These are phyloP conservation scores for Eospalax fontanierii DNA, from an alignment of 2,797 vertebrate species.

Conservation along the genomic window DNA sequence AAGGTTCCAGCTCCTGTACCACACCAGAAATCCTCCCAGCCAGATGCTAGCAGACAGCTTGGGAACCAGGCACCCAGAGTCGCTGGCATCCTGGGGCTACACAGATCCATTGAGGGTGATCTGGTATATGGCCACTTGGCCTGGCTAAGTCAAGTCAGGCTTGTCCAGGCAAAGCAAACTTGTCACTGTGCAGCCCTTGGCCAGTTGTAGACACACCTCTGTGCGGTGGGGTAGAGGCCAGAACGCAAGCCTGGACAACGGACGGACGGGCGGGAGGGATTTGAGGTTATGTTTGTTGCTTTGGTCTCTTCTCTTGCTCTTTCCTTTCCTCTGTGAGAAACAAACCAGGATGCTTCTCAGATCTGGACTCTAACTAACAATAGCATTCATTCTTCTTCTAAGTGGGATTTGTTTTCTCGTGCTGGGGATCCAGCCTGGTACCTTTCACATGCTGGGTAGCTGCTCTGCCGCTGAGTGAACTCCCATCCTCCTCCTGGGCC, in stretches of 20 bases:
- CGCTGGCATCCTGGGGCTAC: not conserved
- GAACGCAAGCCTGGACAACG: not conserved
- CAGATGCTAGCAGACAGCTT: accelerated
- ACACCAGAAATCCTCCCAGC: not conserved
- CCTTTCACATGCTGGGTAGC: not conserved
- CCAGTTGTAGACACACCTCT: not conserved
- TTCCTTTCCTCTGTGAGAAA: not conserved
- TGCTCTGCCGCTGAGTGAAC: not conserved
- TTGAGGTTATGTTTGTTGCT: not conserved
- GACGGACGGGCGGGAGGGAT: no score
- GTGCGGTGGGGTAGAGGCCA: no score
- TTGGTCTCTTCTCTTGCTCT: not conserved
- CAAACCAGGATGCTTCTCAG: not conserved
- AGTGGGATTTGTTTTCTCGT: not conserved
- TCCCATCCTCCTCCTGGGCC: not conserved
- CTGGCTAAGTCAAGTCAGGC: not conserved
- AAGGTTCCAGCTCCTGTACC: not conserved
- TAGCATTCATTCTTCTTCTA: not conserved
- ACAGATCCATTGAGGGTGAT: accelerated
- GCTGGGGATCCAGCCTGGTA: not conserved
- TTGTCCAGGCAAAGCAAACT: not conserved
- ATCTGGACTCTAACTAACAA: not conserved
- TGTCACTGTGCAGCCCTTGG: accelerated
- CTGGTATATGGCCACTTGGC: not conserved
- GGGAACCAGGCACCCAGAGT: not conserved